A percentile compares a stretch with the other conserved stretches of the same genome.
phyloP scores from a whole-genome alignment of 2,113 vertebrate species.

The Onychostruthus taczanowskii region DNA sequence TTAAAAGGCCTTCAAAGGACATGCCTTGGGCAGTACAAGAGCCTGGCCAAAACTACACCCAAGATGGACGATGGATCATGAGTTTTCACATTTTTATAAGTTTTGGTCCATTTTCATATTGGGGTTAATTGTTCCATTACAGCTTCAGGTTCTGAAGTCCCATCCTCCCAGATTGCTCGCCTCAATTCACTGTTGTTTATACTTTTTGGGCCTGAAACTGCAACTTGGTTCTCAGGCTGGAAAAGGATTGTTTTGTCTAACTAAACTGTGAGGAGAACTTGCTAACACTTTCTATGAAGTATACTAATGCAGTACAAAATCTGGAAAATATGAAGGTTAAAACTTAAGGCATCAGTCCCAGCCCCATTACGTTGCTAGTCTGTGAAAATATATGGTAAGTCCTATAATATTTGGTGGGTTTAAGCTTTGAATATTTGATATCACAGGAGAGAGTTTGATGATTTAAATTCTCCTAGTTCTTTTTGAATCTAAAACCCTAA shows the following conservation, averaged over 20 bases:
- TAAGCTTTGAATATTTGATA: background rate
- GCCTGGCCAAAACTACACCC: background rate
- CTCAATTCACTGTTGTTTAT: background rate
- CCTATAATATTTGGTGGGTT: background rate
- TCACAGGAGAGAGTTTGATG: background rate
- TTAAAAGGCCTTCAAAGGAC: background rate
- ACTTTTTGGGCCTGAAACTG: background rate
- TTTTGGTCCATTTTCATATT: background rate
- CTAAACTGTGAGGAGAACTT: background rate
- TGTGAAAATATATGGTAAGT: background rate
- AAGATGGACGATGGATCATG: accelerated
- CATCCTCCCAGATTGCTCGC: background rate
- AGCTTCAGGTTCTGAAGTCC: background rate
- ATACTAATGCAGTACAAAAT: background rate
- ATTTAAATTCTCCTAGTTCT: background rate
- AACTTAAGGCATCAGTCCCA: background rate
- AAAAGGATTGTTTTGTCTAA: background rate
- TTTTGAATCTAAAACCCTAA: background rate
- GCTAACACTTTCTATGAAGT: background rate
- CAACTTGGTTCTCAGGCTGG: too few relatives aligned
- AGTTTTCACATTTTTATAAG: background rate
- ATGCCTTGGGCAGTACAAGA: background rate
- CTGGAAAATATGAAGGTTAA: background rate
- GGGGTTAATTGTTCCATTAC: background rate
- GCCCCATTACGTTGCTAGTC: background rate